Evolutionary conservation across 2,797 vertebrate genomes (phyloP).

Genomic region (Anguilla pacifica): DNA sequence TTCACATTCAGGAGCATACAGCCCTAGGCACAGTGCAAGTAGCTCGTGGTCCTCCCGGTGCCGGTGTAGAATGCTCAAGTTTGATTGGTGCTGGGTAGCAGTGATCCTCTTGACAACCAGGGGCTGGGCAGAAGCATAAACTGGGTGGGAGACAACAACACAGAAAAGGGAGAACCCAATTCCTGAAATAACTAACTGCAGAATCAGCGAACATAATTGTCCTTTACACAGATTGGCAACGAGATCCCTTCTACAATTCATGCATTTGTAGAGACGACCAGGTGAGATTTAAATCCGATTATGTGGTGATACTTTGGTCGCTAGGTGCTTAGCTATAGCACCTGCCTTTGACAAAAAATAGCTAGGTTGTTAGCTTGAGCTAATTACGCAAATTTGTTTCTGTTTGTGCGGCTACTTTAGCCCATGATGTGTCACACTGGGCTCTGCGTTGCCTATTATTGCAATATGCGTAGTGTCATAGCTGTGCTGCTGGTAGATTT

Average conservation of each 20-base stretch:
- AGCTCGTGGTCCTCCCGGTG: conserved; percentile 5
- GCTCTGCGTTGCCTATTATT: background rate
- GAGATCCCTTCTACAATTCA: conserved; percentile 21
- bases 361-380: background rate
- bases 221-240: background rate
- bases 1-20: background rate
- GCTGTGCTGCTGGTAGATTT: background rate
- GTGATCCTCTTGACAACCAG: conserved; percentile 66
- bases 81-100: conserved; percentile 57
- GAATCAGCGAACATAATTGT: background rate
- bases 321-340: background rate
- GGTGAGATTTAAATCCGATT: conserved; percentile 42
- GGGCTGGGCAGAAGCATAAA: conserved; percentile 51
- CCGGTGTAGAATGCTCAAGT: conserved; percentile 13
- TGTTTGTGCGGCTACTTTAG: background rate
- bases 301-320: conserved; percentile 37
- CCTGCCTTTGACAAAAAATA: background rate
- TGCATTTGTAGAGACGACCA: conserved; percentile 20
- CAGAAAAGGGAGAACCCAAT: conserved; percentile 8
- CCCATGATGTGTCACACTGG: background rate
- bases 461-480: background rate
- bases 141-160: conserved; percentile 36
- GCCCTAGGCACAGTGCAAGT: background rate
- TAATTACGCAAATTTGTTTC: background rate
- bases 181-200: background rate